A percentile compares a stretch with the other conserved stretches of the same genome.
These are phyloP conservation scores for Pteropus rufus DNA, from an alignment of 2,797 vertebrate species.

Conservation along the genomic window DNA sequence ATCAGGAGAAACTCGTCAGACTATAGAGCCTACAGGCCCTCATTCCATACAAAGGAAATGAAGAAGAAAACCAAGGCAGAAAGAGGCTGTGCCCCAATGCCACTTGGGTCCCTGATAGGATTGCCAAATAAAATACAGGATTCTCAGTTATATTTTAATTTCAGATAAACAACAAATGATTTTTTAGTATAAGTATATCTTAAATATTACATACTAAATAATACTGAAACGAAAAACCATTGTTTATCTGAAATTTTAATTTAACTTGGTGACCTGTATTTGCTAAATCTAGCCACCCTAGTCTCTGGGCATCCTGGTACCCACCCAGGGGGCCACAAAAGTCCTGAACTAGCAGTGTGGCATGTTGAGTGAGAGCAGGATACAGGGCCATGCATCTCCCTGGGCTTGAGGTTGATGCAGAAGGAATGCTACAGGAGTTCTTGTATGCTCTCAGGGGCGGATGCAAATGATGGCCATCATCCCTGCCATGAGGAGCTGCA, in stretches of 20 bases:
- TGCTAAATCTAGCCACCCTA: neutral
- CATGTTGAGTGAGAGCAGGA: neutral
- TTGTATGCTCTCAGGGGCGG: neutral
- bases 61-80: neutral
- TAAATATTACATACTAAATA: neutral
- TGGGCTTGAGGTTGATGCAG: neutral
- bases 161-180: neutral
- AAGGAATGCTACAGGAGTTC: neutral
- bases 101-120: neutral
- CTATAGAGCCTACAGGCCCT: neutral
- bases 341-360: neutral
- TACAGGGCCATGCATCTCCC: neutral
- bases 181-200: neutral
- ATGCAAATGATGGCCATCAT: neutral
- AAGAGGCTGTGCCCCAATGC: neutral
- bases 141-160: neutral
- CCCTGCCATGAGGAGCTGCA: fast-evolving
- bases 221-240: neutral
- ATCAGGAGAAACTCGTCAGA: neutral
- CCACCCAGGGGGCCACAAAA: neutral
- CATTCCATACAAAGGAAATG: neutral
- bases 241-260: neutral
- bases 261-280: neutral
- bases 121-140: neutral
- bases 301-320: neutral